These are phyloP conservation scores for Drosophila conformis DNA, from an alignment of 2,888 invertebrate genomes.

Conservation along the genomic window DNA sequence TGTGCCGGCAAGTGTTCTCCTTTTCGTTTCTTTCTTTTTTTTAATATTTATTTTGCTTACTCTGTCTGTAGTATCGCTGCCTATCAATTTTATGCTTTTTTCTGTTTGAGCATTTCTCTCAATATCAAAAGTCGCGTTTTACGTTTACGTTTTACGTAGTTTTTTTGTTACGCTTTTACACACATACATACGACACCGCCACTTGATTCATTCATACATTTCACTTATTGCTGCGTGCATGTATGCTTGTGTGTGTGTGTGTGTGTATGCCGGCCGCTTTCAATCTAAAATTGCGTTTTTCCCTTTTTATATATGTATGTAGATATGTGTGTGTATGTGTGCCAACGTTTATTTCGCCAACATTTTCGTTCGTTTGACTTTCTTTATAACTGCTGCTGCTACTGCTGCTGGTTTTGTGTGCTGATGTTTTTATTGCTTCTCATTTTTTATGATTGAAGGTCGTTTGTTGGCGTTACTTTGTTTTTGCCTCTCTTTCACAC, in stretches of 20 bases:
- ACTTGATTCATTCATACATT: conserved; percentile 70
- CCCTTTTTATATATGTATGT: conserved; percentile 34
- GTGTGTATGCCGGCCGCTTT: conserved; percentile 39
- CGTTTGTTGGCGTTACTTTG: conserved; percentile 47
- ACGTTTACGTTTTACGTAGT: conserved; percentile 52
- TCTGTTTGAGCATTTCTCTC: conserved; percentile 34
- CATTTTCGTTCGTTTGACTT: conserved; percentile 58
- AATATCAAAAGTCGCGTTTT: conserved; percentile 56
- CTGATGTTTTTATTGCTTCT: conserved; percentile 60
- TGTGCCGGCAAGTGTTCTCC: conserved; percentile 48
- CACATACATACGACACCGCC: conserved; percentile 16
- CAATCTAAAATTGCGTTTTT: conserved; percentile 69
- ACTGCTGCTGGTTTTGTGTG: conserved; percentile 44
- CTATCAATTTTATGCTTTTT: conserved; percentile 48
- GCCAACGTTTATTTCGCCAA: conserved; percentile 22
- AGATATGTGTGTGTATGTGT: conserved; percentile 22
- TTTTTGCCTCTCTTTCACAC: conserved; percentile 20
- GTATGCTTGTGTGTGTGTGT: conserved; percentile 6
- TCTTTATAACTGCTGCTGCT: conserved; percentile 53
- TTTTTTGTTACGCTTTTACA: conserved; percentile 46
- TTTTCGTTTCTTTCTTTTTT: conserved; percentile 10
- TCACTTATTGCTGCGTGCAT: conserved; percentile 40
- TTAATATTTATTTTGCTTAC: neutral
- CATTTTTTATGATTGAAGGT: conserved; percentile 75
- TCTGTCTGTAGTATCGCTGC: conserved; percentile 31